Percentiles rank a stretch among this genome's conserved stretches.
Evolutionary conservation across 2,113 vertebrate species (phyloP).

Genomic region (Tylochromis polylepis): DNA sequence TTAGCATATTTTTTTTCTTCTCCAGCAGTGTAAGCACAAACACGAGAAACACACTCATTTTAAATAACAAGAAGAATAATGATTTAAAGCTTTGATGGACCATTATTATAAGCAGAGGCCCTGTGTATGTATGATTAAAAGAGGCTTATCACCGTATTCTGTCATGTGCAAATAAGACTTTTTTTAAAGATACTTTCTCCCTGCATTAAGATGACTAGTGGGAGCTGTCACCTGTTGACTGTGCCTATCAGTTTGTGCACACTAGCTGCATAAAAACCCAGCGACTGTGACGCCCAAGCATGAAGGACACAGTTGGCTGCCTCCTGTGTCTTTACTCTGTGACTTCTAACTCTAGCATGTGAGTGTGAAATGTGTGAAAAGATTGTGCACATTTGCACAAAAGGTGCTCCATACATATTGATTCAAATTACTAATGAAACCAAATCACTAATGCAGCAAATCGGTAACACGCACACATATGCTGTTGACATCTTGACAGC

Average conservation of each 20-base stretch:
- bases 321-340: slow-evolving; percentile 1
- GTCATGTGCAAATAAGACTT: background rate
- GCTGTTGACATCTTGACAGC: background rate
- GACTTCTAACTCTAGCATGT: background rate
- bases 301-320: background rate
- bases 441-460: background rate
- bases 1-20: background rate
- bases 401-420: slow-evolving; percentile 8
- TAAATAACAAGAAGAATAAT: background rate
- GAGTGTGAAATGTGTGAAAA: background rate
- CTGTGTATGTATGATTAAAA: background rate
- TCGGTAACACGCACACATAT: background rate
- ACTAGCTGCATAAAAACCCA: background rate
- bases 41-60: background rate
- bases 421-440: slow-evolving; percentile 20
- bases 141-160: background rate
- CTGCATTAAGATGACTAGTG: background rate
- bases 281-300: slow-evolving; percentile 7
- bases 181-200: background rate
- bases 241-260: background rate
- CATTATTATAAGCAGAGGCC: background rate
- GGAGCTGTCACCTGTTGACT: slow-evolving; percentile 5
- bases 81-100: background rate
- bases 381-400: background rate
- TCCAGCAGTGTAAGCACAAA: background rate